Base-by-base conservation (phyloP, 2,888 invertebrate genomes). In the Aspidapion aeneum region DNA sequence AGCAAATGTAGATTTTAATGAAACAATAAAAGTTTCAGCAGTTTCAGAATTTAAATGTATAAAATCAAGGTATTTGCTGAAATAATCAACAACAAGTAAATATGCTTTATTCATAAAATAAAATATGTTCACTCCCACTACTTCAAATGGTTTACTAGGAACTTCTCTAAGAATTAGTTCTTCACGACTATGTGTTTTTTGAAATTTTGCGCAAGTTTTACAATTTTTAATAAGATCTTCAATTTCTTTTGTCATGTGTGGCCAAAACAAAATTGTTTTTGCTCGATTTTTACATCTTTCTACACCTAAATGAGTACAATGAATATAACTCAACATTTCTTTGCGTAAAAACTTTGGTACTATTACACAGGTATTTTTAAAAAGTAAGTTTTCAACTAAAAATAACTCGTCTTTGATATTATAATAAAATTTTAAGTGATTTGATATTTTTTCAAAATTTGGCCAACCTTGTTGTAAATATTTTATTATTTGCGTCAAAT, bases 181-280 rank as follows among this genome's bases (percentile, higher is more conserved):
- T 35, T 35, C 35, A 7, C 35, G 3, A 12, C 35, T 7, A 35
- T 35, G 3, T 3, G 12, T 35, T 7, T 35, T 35, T 35, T 35
- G 3, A 35, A 7, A 35, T 5, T 5, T 9, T 5, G 5, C 17
- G n/a, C 52, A 52, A 52, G 17, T 52, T 66, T 66, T n/a, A n/a
- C 60, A 55, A 22, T 60, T 54, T 22, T 21, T 18, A 52, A 60
- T 18, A 3, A 21, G 3, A 22, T 55, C n/a, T 7, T n/a, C 49
- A 9, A 56, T 61, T 55, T 61, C 56, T 5, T 61, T 61, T 2
- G 55, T 68, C 68, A 72, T 71, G 12, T 51, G 49, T 18, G 70
- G 70, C 73, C 73, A 73, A 56, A 67, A 74, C 19, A 71, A 20
- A 62, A 64, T 62, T 21, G 68, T 63, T 62, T 69, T 63, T 67